Percentiles rank a stretch among this genome's conserved stretches.
Conservation (phyloP, 2,888 invertebrate species). For the Gryllus longicercus region DNA sequence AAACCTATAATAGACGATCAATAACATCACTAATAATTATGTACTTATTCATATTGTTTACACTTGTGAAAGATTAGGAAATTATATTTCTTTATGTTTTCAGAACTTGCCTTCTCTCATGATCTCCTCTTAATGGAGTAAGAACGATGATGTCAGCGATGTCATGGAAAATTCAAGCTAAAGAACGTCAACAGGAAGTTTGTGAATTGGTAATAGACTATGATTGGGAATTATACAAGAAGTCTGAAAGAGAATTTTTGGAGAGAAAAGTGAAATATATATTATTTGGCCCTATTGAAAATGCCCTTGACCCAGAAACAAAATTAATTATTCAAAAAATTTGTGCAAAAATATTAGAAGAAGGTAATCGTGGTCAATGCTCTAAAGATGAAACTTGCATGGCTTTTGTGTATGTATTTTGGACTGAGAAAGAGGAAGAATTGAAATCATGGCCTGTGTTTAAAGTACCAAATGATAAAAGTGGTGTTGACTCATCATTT, state of each 20-base stretch:
- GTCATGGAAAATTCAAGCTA: background rate
- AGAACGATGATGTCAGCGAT: too few relatives aligned
- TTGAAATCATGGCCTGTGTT: background rate
- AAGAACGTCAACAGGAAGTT: background rate
- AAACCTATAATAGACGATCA: too few relatives aligned
- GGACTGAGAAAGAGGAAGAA: background rate
- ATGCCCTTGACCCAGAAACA: background rate
- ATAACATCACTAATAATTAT: too few relatives aligned
- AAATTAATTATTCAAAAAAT: background rate
- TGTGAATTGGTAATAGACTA: constrained; percentile 4
- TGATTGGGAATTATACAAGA: constrained; percentile 9
- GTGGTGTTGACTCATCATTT: background rate
- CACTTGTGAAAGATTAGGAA: too few relatives aligned
- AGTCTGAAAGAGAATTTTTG: background rate
- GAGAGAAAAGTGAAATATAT: background rate
- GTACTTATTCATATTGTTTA: too few relatives aligned
- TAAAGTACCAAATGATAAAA: constrained; percentile 2
- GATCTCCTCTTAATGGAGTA: too few relatives aligned
- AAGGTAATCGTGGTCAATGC: background rate
- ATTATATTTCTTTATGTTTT: too few relatives aligned
- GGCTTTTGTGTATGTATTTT: background rate
- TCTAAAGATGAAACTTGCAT: background rate
- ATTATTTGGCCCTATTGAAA: background rate
- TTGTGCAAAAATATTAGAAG: background rate
- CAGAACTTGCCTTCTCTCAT: too few relatives aligned